Conservation (phyloP, 1,140 invertebrate species). For the Cotesia chilonis region DNA sequence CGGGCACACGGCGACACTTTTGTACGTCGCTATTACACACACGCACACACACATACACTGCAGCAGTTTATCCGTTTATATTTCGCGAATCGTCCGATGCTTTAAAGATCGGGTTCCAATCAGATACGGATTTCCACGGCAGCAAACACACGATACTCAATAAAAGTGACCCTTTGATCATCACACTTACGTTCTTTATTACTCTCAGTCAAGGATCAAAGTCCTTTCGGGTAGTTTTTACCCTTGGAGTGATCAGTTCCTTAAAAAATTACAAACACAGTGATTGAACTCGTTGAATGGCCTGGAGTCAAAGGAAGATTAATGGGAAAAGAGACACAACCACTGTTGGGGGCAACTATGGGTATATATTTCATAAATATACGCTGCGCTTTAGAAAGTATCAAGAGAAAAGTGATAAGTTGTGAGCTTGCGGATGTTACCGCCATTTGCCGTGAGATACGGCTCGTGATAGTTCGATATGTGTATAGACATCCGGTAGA, state of each 20-base stretch:
- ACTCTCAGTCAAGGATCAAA: neutral
- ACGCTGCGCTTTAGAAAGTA: neutral
- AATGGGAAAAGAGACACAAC: too few species aligned
- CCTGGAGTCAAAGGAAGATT: too few species aligned
- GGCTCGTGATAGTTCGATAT: conserved; percentile 29
- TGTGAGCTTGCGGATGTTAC: conserved; percentile 59
- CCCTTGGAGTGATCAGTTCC: too few species aligned
- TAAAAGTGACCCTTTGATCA: conserved; percentile 3
- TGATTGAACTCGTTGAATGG: too few species aligned
- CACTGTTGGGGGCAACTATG: too few species aligned
- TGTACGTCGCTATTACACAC: neutral
- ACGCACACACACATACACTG: neutral
- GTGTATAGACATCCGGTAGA: conserved; percentile 33
- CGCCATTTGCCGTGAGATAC: conserved; percentile 58
- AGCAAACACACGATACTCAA: conserved; percentile 19
- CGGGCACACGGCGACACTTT: neutral
- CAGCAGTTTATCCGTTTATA: neutral
- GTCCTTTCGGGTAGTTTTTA: too few species aligned
- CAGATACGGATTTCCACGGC: conserved; percentile 18
- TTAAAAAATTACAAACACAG: too few species aligned
- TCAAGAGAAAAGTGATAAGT: conserved; percentile 52
- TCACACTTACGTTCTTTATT: neutral
- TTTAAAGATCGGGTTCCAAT: conserved; percentile 22
- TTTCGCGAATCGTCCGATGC: neutral
- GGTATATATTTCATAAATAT: neutral